Percentiles rank a stretch among this genome's conserved stretches.
Conservation (phyloP, 2,113 vertebrate species). For the Macrotus californicus region DNA sequence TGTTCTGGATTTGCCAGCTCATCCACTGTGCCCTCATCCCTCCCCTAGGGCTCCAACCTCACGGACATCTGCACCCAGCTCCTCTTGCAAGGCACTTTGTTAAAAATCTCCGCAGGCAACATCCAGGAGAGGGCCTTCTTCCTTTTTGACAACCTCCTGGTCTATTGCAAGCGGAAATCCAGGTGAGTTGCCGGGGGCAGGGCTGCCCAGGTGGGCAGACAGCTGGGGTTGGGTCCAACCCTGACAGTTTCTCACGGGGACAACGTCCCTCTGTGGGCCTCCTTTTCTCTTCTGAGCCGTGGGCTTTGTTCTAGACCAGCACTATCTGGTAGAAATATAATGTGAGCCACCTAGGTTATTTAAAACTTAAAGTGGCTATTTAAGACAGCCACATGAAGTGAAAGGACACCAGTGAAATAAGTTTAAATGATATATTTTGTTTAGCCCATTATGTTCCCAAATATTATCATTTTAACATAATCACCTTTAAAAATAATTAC, state of each 20-base stretch:
- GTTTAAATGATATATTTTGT: neutral
- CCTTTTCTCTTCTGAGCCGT: neutral
- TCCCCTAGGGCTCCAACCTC: constrained; percentile 92
- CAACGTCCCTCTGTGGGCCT: neutral
- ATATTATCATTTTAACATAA: neutral
- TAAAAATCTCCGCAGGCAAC: constrained; percentile 98
- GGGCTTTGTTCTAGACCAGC: neutral
- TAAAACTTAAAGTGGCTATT: neutral
- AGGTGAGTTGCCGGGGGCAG: constrained; percentile 79
- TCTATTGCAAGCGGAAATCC: constrained; percentile 99
- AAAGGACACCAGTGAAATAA: neutral
- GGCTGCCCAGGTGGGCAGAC: constrained; percentile 79
- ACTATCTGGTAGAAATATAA: neutral
- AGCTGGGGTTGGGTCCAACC: neutral
- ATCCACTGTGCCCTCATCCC: neutral
- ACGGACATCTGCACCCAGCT: constrained; percentile 97
- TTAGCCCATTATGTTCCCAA: neutral
- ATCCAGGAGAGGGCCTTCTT: constrained; percentile 98
- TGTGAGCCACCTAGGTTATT: neutral
- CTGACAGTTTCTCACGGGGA: neutral
- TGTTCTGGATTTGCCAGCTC: neutral
- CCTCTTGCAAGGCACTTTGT: constrained; percentile 92
- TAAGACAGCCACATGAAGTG: neutral
- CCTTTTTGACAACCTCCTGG: constrained; percentile 97
- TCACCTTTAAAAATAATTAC: neutral